Percentiles rank a stretch among this genome's conserved stretches.
phyloP scores from a whole-genome alignment of 2,113 vertebrate genomes.

The Gasterosteus nipponicus region DNA sequence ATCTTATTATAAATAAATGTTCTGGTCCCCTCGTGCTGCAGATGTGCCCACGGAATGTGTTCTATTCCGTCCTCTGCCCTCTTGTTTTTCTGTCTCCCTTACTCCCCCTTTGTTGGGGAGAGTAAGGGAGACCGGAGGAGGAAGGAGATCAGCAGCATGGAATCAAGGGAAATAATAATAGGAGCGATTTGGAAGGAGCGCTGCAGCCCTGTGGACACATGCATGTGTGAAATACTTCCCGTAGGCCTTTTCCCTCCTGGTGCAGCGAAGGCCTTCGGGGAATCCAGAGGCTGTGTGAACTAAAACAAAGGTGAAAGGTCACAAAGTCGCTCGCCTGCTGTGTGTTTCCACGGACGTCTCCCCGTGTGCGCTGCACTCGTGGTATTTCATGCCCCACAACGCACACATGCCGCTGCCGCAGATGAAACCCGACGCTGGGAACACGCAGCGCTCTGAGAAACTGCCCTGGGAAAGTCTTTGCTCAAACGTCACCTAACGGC shows the following conservation, averaged over 20 bases:
- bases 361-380: neutral
- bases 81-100: neutral
- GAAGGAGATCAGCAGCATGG: neutral
- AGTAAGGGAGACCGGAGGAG: no score
- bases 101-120: neutral
- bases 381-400: conserved; percentile 23
- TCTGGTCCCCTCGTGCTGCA: conserved; percentile 33
- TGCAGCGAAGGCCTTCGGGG: conserved; percentile 43
- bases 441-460: conserved; percentile 20
- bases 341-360: neutral
- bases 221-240: conserved; percentile 1
- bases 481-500: conserved; percentile 18
- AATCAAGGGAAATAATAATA: neutral
- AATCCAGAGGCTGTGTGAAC: conserved; percentile 48
- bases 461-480: conserved; percentile 56
- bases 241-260: conserved; percentile 1
- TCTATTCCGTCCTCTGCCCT: conserved; percentile 25
- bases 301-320: conserved; percentile 47
- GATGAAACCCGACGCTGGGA: conserved; percentile 41
- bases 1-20: no score
- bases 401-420: conserved; percentile 37
- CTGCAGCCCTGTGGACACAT: neutral
- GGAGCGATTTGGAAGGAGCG: neutral
- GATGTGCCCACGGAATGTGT: conserved; percentile 71
- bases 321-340: conserved; percentile 22